Base-by-base conservation (phyloP, 2,888 invertebrate genomes). In the Ectemnius lituratus region DNA sequence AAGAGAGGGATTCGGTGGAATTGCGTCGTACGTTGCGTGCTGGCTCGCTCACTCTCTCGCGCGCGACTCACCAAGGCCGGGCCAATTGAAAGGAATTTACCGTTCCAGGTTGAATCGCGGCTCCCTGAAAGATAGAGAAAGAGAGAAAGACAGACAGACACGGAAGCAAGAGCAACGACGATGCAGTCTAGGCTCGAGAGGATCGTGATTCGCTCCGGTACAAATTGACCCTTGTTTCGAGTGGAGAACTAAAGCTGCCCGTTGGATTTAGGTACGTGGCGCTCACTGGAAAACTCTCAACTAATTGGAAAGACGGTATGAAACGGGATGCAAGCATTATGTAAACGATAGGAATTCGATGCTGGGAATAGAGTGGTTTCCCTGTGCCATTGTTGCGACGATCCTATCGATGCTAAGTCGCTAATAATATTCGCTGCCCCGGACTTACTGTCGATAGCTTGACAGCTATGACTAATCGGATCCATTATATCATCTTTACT, bases 21-120 rank as follows among this genome's bases (percentile, higher is more conserved):
- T 73, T 76, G 76, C 78, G 78, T 56, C 62, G 78, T 65, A 73
- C 23, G 58, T 62, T 60, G 64, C 64, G 63, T 62, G 57, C 62
- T 27, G 45, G 46, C 37, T 37, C 37, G 5, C 37, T 37, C 37
- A 1, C 37, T 37, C 37, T 1, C 37, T 37, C 37, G 37, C 28
- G 28, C 28, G 28, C 28, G 28, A 0, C 37, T 8, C 59, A 20
- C 52, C 78, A 78, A 78, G 78, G 78, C 45, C 78, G 63, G 23
- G 11, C 27, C 62, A 66, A 66, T 67, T 67, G 67, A 72, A 67
- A 78, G 69, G 63, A 69, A 71, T 62, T 60, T 59, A 46, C 61
- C 73, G 67, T 73, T 52, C 61, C 60, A 68, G 56, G 46, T 64
- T 64, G 64, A 49, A 47, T 52, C 52, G 52, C 52, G 52, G 6